phyloP scores from a whole-genome alignment of 1,140 invertebrate genomes.

The Daktulosphaira vitifoliae region DNA sequence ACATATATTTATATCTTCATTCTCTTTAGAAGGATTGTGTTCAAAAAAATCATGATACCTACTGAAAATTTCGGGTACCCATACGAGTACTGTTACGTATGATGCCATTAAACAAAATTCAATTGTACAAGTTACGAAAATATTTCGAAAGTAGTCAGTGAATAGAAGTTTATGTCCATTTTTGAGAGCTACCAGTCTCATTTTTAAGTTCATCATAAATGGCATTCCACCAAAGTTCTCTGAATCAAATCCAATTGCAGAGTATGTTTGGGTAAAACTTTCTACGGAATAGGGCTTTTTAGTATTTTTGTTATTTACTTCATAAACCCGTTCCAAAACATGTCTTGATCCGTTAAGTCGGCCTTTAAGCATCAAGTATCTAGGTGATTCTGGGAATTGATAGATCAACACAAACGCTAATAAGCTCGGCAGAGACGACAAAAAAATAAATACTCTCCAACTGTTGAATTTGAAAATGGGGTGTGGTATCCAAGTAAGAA shows the following conservation, averaged over 20 bases:
- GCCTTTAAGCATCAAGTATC: neutral
- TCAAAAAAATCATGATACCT: neutral
- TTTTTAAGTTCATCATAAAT: neutral
- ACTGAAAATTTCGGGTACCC: slow-evolving; percentile 9
- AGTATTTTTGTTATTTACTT: neutral
- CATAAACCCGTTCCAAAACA: neutral
- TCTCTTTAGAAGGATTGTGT: neutral
- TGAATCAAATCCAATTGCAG: neutral
- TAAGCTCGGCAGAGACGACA: neutral
- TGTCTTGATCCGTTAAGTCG: neutral
- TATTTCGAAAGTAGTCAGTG: neutral
- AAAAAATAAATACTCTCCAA: slow-evolving; percentile 7
- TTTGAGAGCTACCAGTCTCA: neutral
- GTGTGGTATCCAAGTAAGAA: neutral
- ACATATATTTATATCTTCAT: neutral
- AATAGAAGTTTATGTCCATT: neutral
- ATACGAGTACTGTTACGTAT: slow-evolving; percentile 12
- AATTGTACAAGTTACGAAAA: neutral
- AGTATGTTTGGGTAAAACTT: slow-evolving; percentile 5
- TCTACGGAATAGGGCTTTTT: neutral
- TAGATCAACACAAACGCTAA: neutral
- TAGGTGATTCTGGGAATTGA: slow-evolving; percentile 1
- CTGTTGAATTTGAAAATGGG: neutral
- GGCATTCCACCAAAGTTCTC: neutral
- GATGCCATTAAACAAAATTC: slow-evolving; percentile 23